Base-by-base conservation (phyloP, 2,797 vertebrate species). In the Tangara arthus region DNA sequence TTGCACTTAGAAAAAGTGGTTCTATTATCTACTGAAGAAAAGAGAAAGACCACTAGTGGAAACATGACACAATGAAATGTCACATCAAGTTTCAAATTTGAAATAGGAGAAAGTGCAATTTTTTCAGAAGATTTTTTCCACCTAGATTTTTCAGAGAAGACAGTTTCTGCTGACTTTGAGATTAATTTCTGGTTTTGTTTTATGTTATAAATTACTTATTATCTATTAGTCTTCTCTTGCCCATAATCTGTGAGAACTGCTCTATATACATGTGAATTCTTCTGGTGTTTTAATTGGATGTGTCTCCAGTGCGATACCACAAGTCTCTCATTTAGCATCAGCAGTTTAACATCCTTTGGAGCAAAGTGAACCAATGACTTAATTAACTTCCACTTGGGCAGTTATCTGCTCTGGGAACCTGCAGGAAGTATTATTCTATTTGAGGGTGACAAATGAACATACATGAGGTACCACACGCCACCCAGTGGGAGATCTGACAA, bases 401-500 rank as follows among this genome's bases (percentile, higher is more conserved):
- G 82, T 94, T 95, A 95, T 91, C 95, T 97, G 85, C 68, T 59
- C 65, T 90, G 89, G 90, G 83, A 91, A 93, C 94, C 92, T 95
- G 87, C 93, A 92, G 93, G 94, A 97, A 93, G 94, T 90, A 93
- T 97, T 95, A 93, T 93, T 96, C 90, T 90, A 57, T 82, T 68
- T 87, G 87, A 97, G 88, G 94, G 87, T 95, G 95, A 97, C 92
- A 96, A 93, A 97, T 96, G 94, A 96, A 92, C 52, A 32, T 96
- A 93, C 93, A 84, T 89, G 87, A 97, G 93, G 87, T 88, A 84
- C 95, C 72, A 96, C 92, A 95, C 90, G 88, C 93, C 87, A 96
- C 94, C 89, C 93, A 96, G 95, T 93, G 92, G 93, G 92, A 92
- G 96, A 96, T 96, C 88, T 95, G 96, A 97, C 97, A 97, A 94